These are phyloP conservation scores for Hydrozoanthus gracilis DNA, from an alignment of 92 coral and sea anemone genomes.

Conservation along the genomic window DNA sequence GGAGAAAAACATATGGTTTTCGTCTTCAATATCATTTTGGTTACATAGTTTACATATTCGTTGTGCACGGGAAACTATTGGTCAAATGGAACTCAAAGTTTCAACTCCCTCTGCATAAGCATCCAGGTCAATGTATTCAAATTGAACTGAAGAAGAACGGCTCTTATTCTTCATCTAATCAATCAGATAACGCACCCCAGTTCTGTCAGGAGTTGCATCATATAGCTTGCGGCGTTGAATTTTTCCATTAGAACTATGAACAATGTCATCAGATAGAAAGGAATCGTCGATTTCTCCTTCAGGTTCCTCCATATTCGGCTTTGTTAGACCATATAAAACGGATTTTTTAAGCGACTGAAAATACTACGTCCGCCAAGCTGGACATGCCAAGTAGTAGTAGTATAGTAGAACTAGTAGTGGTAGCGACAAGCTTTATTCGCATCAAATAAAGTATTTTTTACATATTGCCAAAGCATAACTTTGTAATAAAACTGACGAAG, in stretches of 20 bases:
- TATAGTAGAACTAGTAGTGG: too few species aligned
- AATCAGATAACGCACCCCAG: background rate
- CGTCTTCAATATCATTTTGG: too few species aligned
- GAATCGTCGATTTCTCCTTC: background rate
- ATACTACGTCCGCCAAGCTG: too few species aligned
- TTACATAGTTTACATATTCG: too few species aligned
- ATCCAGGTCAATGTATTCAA: constrained; percentile 4
- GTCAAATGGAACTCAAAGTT: too few species aligned
- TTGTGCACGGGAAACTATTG: too few species aligned
- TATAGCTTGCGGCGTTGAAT: background rate
- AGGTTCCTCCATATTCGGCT: constrained; percentile 13
- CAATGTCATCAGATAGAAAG: background rate
- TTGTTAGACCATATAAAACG: background rate
- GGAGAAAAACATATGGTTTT: too few species aligned
- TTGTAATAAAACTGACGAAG: too few species aligned
- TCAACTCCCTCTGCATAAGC: background rate
- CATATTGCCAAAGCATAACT: too few species aligned
- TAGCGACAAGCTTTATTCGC: too few species aligned
- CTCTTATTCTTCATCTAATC: background rate
- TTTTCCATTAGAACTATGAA: background rate
- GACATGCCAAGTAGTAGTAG: too few species aligned
- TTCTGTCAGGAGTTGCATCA: background rate
- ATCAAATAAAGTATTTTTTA: too few species aligned
- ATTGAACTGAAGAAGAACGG: constrained; percentile 2
- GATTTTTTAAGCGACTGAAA: background rate